Base-by-base conservation (phyloP, 2,888 invertebrate genomes). In the Malthinus flaveolus region DNA sequence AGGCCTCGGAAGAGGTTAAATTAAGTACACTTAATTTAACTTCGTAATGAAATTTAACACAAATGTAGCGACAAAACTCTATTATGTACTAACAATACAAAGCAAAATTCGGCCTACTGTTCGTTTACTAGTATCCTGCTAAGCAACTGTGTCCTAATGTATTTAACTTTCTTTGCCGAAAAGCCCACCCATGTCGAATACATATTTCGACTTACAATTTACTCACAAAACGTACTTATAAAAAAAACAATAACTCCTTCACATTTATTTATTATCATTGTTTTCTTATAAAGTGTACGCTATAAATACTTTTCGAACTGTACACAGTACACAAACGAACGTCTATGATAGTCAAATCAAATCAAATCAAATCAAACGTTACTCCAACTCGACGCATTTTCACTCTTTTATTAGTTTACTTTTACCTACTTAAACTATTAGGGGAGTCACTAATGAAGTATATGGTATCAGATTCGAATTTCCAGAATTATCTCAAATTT, bases 91-190 rank as follows among this genome's bases (percentile, higher is more conserved):
- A 73, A 74, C 71, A 74, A 74, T 71, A 66, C 67, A 63, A 66
- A 69, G 67, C 67, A 68, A 69, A 67, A 69, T 68, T 72, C 69
- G 67, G 66, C 66, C 68, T 69, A 63, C 65, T 63, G 62, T 68
- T 69, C 65, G 62, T 66, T 68, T 69, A 67, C 71, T 66, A 69
- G 68, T 66, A 63, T 68, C 71, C 71, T 67, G 71, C 71, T 72
- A 73, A 72, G 73, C 72, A 75, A 75, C 73, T 75, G 73, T 75
- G 69, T 73, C 73, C 71, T 75, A 75, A 76, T 74, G 73, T 72
- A 72, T 74, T 75, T 75, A 74, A 71, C 71, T 70, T 70, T 68
- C 74, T 75, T 75, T 75, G 75, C 75, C 73, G 73, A 74, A 58
- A 56, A 57, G 73, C 63, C 68, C 76, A 75, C 75, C 75, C 74